Evolutionary conservation across 2,113 vertebrate genomes (phyloP).

Genomic region (Calidris pugnax): DNA sequence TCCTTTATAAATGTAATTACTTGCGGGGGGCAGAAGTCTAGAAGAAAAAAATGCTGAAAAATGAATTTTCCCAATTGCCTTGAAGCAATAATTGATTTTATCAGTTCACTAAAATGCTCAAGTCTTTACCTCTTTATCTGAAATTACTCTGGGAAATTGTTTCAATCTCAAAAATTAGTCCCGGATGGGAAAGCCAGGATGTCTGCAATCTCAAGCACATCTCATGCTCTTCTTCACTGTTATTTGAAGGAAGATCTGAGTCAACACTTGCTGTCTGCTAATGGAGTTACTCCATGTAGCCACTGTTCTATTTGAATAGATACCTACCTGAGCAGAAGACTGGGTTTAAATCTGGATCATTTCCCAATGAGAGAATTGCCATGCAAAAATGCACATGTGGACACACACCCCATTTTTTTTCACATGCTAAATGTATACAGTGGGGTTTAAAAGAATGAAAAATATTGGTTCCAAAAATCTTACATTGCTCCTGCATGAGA

Average conservation of each 20-base stretch:
- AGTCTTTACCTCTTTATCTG: neutral
- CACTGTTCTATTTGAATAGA: neutral
- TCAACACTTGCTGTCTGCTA: neutral
- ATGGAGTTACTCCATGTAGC: neutral
- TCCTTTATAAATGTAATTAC: neutral
- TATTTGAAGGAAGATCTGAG: neutral
- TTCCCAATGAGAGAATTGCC: neutral
- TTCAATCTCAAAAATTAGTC: neutral
- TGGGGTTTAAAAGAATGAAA: neutral
- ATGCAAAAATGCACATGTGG: neutral
- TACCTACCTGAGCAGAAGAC: neutral
- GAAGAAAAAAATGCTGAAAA: neutral
- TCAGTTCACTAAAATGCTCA: neutral
- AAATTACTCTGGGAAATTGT: slow-evolving; percentile 15
- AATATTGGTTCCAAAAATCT: neutral
- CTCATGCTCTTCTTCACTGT: neutral
- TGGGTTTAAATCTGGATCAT: neutral
- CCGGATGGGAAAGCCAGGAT: neutral
- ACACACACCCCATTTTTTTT: neutral
- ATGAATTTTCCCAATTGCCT: neutral
- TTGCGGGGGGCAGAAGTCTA: neutral
- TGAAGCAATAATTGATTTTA: neutral
- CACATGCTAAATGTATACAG: neutral
- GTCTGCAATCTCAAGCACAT: neutral
- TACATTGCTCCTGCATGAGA: neutral